These are phyloP conservation scores for Subanguina moxae DNA, from an alignment of 1,140 invertebrate genomes.

Conservation along the genomic window DNA sequence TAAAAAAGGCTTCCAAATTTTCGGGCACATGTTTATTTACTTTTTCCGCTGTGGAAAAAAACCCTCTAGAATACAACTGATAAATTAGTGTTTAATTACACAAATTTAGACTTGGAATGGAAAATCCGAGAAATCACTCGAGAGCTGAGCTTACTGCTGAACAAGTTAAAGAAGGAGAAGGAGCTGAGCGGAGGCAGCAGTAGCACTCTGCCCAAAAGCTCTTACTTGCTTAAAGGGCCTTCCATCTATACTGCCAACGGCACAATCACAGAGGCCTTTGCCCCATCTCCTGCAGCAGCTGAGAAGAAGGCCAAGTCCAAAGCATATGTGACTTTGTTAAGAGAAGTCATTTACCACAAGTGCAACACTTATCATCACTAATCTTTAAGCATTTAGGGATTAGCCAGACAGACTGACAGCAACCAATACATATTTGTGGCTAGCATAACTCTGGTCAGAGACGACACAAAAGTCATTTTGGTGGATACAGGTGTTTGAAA, in stretches of 20 bases:
- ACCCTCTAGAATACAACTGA: too few relatives aligned
- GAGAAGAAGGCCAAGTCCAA: slow-evolving; percentile 1
- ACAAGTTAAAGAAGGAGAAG: slow-evolving; percentile 5
- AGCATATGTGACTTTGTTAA: slow-evolving; percentile 8
- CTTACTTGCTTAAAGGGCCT: background rate
- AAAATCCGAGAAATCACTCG: background rate
- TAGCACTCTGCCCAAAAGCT: background rate
- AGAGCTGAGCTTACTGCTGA: background rate
- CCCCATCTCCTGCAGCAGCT: background rate
- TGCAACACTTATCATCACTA: background rate
- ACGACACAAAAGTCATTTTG: slow-evolving; percentile 50
- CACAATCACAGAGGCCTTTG: background rate
- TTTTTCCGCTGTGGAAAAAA: too few relatives aligned
- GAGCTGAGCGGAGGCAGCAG: background rate
- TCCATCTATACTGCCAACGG: background rate
- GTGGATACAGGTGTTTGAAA: slow-evolving; percentile 41
- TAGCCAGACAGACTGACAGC: slow-evolving; percentile 47
- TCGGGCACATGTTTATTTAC: too few relatives aligned
- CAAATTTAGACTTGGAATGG: background rate
- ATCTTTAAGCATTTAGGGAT: slow-evolving; percentile 32
- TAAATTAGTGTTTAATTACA: too few relatives aligned
- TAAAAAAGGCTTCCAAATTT: too few relatives aligned
- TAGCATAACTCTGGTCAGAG: slow-evolving; percentile 55
- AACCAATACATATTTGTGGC: slow-evolving; percentile 48
- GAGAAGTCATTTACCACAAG: slow-evolving; percentile 8